Base-by-base conservation (phyloP, 2,888 invertebrate species). In the Cetonia aurata region DNA sequence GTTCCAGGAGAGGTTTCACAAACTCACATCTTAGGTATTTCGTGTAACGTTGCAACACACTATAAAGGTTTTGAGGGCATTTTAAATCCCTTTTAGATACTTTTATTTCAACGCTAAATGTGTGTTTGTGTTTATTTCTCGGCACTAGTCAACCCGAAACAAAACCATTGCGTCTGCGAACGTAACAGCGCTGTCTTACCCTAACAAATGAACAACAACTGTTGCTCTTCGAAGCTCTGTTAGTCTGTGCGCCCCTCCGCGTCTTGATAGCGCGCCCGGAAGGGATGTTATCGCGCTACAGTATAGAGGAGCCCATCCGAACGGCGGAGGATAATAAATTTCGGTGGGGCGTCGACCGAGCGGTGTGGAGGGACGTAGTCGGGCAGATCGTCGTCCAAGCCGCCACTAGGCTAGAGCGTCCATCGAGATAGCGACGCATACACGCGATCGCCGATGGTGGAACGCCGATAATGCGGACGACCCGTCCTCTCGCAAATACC, bases 371-470 rank as follows among this genome's bases (percentile, higher is more conserved):
- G 41, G 41, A 17, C 12, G 10, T 17, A 44, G 6, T 10, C 19
- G 42, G 10, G 10, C n/a, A n/a, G 3, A 41, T 9, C 42, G 57
- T 17, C 57, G 57, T 17, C 42, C 9, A 59, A 48, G 48, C 13
- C 48, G 48, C 12, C 17, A 17, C 15, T 50, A 15, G 19, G 50
- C 19, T 6, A 17, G 50, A 15, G 17, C 17, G 15, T 44, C 65
- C 48, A 68, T 70, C 70, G 42, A 55, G 70, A 70, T 70, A 70
- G 56, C 53, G 53, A 17, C 50, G 46, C 56, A 46, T 48, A 67
- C 70, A 56, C 65, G 66, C 37, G 46, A 66, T 56, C 48, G 55
- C 19, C 48, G 66, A 57, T 67, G 13, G 56, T 46, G 57, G 44
- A 65, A 48, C 50, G 65, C 46, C 57, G 66, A 69, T 70, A 66